Percentiles rank a stretch among this genome's conserved stretches.
Evolutionary conservation across 2,888 invertebrate species (phyloP).

Genomic region (Merodon equestris): DNA sequence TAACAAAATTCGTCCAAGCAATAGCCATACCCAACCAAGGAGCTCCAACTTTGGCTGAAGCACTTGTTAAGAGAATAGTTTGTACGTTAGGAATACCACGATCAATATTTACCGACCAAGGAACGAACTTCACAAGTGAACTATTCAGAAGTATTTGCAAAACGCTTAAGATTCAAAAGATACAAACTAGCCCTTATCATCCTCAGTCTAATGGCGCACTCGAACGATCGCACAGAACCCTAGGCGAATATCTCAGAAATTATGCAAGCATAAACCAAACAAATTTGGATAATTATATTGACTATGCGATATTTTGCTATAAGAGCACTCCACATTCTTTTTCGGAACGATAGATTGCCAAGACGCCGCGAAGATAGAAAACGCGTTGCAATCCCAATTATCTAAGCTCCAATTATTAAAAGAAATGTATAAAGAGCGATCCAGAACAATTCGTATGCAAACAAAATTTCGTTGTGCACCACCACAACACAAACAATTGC

Average conservation of each 20-base stretch:
- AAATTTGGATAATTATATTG: slow-evolving; percentile 1
- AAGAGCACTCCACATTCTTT: slow-evolving; percentile 1
- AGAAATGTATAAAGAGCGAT: no score
- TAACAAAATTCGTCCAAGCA: no score
- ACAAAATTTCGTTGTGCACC: no score
- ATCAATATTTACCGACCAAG: background rate
- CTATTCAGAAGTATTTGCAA: slow-evolving; percentile 10
- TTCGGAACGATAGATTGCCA: no score
- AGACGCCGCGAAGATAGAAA: no score
- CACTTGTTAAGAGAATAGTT: background rate
- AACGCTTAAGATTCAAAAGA: background rate
- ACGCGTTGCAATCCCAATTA: no score
- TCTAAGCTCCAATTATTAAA: no score
- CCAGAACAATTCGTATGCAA: no score
- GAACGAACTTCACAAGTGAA: slow-evolving; percentile 4
- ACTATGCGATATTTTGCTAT: slow-evolving; percentile 6
- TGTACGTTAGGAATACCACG: background rate
- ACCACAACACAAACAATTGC: no score
- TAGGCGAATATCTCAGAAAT: slow-evolving; percentile 11
- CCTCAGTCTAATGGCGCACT: slow-evolving; percentile 7
- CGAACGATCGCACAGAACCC: slow-evolving; percentile 3
- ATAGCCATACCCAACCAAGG: no score
- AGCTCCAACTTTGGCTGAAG: no score
- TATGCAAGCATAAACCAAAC: slow-evolving; percentile 11
- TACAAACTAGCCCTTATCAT: background rate